These are phyloP conservation scores for Cyprinodon variegatus DNA, from an alignment of 2,113 vertebrate genomes.

Conservation along the genomic window DNA sequence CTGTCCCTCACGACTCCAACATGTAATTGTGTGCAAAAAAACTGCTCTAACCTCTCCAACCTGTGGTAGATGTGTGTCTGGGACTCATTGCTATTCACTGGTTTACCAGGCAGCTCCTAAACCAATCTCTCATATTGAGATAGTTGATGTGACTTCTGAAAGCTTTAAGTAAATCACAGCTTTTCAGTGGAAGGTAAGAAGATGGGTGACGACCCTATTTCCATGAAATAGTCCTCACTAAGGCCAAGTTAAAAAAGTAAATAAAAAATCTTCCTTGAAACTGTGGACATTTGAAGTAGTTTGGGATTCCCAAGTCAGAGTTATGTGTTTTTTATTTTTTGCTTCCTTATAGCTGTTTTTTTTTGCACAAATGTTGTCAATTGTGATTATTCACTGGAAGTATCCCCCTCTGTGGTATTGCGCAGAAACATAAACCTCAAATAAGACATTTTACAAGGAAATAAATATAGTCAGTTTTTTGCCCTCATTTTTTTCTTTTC, in stretches of 20 bases:
- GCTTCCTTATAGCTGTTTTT: neutral
- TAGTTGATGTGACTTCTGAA: neutral
- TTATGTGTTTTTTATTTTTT: neutral
- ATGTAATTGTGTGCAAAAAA: neutral
- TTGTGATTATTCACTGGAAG: neutral
- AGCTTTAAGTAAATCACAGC: slow-evolving; percentile 24
- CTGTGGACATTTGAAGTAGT: neutral
- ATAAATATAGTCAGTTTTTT: neutral
- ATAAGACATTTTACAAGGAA: neutral
- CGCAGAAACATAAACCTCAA: neutral
- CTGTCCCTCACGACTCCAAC: neutral
- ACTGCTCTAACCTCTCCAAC: slow-evolving; percentile 10
- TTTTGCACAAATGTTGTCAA: neutral
- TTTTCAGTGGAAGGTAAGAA: slow-evolving; percentile 2
- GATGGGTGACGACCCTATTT: slow-evolving; percentile 2
- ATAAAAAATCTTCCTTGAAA: neutral
- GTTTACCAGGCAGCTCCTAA: slow-evolving; percentile 9
- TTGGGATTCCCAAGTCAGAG: neutral
- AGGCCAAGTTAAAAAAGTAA: neutral
- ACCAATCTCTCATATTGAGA: slow-evolving; percentile 63
- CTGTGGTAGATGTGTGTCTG: slow-evolving; percentile 6
- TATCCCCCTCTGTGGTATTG: neutral
- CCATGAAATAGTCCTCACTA: slow-evolving; percentile 26
- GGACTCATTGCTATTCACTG: slow-evolving; percentile 1
- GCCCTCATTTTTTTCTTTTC: too few species aligned